A percentile compares a stretch with the other conserved stretches of the same genome.
phyloP scores from a whole-genome alignment of 2,113 vertebrate genomes.

The Stictonetta naevosa region DNA sequence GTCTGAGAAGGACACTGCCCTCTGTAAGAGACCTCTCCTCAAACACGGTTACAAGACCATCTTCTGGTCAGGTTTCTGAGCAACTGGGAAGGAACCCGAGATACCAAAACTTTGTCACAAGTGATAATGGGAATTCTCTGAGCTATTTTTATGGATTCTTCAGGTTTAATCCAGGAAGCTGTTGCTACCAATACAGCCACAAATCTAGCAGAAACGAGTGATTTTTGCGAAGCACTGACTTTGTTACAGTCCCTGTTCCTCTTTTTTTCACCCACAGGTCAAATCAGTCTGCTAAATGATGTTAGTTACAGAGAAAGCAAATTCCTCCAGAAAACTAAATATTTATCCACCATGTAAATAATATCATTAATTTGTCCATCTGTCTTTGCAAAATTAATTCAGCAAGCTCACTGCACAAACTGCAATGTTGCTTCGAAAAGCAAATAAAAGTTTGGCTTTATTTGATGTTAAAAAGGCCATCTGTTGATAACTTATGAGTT shows the following conservation, averaged over 20 bases:
- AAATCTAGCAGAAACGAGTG: not conserved
- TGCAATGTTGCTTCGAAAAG: not conserved
- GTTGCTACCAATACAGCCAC: not conserved
- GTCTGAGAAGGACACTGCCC: not conserved
- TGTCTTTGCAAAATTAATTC: not conserved
- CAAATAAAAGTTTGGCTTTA: not conserved
- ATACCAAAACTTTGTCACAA: not conserved
- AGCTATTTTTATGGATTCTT: too few species aligned
- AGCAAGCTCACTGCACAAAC: not conserved
- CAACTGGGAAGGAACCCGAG: not conserved
- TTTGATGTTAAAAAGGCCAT: not conserved
- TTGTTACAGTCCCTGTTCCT: not conserved
- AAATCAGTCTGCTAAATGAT: not conserved
- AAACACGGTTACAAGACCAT: accelerated
- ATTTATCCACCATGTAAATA: not conserved
- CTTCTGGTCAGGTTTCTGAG: not conserved
- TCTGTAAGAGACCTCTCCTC: not conserved
- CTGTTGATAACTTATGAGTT: not conserved
- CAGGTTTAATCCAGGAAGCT: not conserved
- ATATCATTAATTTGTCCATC: not conserved
- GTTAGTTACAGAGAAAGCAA: not conserved
- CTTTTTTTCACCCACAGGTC: not conserved
- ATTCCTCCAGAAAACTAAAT: not conserved
- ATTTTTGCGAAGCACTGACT: not conserved
- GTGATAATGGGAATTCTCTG: not conserved